These are phyloP conservation scores for Ceriagrion tenellum DNA, from an alignment of 2,888 invertebrate genomes.

Conservation along the genomic window DNA sequence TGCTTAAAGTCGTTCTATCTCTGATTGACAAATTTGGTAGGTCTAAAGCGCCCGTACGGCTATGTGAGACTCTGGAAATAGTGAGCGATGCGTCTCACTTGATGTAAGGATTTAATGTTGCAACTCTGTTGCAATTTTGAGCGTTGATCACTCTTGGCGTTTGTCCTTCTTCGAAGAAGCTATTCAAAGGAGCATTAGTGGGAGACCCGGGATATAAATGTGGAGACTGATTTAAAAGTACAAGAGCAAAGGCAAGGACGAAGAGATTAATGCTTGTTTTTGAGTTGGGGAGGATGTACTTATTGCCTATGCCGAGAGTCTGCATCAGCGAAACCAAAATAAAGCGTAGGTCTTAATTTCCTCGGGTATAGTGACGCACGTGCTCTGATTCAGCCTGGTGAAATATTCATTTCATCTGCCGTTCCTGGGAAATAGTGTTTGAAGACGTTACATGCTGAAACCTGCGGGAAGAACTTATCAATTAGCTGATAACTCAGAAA, in stretches of 20 bases:
- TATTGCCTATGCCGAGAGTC: not conserved
- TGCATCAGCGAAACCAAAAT: conserved; percentile 29
- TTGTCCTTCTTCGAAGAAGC: conserved; percentile 3
- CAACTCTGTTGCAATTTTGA: conserved; percentile 31
- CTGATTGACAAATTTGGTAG: not conserved
- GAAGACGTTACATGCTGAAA: no score
- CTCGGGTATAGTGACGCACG: not conserved
- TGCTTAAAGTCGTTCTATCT: no score
- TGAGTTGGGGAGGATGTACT: not conserved
- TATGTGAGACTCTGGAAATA: not conserved
- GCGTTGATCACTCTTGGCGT: conserved; percentile 41
- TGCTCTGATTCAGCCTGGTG: not conserved
- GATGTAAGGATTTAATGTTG: not conserved
- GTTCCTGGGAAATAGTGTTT: no score
- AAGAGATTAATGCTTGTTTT: conserved; percentile 37
- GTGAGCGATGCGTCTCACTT: not conserved
- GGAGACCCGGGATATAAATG: conserved; percentile 37
- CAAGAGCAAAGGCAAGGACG: not conserved
- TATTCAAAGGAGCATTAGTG: not conserved
- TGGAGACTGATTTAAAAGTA: conserved; percentile 3
- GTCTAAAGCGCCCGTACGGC: not conserved
- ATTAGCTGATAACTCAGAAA: no score
- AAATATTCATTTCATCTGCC: not conserved
- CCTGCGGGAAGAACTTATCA: no score
- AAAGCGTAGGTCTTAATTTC: conserved; percentile 13